Percentiles rank a stretch among this genome's conserved stretches.
Evolutionary conservation across 2,113 vertebrate genomes (phyloP).

Genomic region (Nanorana parkeri): DNA sequence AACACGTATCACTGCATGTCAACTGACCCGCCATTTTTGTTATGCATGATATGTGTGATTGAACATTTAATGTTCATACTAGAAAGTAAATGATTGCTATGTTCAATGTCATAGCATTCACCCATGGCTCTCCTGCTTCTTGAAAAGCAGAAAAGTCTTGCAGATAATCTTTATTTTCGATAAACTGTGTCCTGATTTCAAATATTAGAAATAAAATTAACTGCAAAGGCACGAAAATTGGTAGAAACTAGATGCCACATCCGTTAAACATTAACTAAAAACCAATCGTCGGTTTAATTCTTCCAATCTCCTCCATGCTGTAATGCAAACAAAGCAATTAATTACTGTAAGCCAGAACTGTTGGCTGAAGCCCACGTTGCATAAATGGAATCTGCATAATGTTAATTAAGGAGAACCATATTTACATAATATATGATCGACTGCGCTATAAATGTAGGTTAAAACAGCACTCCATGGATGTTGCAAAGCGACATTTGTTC

Average conservation of each 20-base stretch:
- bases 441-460: constrained; percentile 38
- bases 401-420: constrained; percentile 46
- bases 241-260: not conserved
- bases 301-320: not conserved
- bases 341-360: constrained; percentile 16
- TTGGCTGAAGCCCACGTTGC: constrained; percentile 22
- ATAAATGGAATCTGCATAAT: constrained; percentile 36
- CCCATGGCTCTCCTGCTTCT: too few species aligned
- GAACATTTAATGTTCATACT: too few species aligned
- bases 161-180: not conserved
- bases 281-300: constrained; percentile 13
- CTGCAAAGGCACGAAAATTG: not conserved
- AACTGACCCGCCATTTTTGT: too few species aligned
- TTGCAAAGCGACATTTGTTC: constrained; percentile 27
- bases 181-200: not conserved
- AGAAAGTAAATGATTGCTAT: too few species aligned
- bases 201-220: constrained; percentile 8
- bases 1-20: too few species aligned
- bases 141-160: not conserved
- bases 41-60: too few species aligned
- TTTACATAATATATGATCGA: constrained; percentile 22
- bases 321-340: constrained; percentile 31
- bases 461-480: constrained; percentile 21
- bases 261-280: constrained; percentile 14
- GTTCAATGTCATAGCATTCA: not conserved